Base-by-base conservation (phyloP, 1,140 invertebrate species). In the Pemphigus obesinymphae region DNA sequence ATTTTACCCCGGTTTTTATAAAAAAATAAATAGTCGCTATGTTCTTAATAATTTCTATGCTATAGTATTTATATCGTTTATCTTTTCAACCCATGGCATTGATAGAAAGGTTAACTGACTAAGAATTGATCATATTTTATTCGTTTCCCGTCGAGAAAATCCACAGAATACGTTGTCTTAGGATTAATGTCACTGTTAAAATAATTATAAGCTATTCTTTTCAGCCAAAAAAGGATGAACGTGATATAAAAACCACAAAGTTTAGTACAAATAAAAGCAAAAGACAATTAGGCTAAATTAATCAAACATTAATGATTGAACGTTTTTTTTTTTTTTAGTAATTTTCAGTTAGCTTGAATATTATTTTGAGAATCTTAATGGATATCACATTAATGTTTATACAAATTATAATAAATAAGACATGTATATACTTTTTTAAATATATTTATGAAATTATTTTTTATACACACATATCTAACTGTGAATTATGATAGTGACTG, bases 181-280 rank as follows among this genome's bases (percentile, higher is more conserved):
- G 66, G 66, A 70, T 70, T 70, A 70, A 45, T 70, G 66, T 43
- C 66, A 70, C 66, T 70, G 37, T 70, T 70, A 45, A 70, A 70
- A 70, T 70, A 70, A 70, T 70, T 70, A 70, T 70, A 70, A 37
- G 37, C 23, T 70, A 37, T 45, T 43, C 37, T 26, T 43, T 70
- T 45, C 23, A 70, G 66, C 45, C 13, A 26, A 70, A 3, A 43
- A 68, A 40, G n/a, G 26, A 43, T 70, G 23, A 43, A 40, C 10
- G 34, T 23, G 45, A 45, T 23, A 70, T 70, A 43, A 43, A 45
- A 70, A 70, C 66, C 66, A 70, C 66, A 70, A 45, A 70, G 23
- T 43, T 70, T 70, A 45, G 43, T 45, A 17, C 40, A 26, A 70
- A 70, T 68, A 70, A 70, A 70, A 70, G 45, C 23, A 66, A 10